phyloP scores from a whole-genome alignment of 2,888 invertebrate genomes.

The Philereme transversata region DNA sequence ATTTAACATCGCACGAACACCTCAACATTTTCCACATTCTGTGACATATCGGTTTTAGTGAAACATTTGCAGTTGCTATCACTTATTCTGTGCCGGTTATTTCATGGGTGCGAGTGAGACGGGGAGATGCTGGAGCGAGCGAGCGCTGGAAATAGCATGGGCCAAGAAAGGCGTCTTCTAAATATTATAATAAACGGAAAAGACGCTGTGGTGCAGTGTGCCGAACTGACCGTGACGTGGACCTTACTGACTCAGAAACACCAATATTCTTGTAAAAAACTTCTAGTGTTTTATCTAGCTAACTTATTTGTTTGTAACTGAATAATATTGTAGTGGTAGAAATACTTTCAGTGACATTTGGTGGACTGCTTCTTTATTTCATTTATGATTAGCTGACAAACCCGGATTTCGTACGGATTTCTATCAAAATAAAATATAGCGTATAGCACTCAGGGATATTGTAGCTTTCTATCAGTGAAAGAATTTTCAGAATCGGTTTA shows the following conservation, averaged over 20 bases:
- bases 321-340: no score
- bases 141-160: constrained; percentile 83
- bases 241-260: constrained; percentile 55
- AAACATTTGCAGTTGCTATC: not conserved
- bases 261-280: constrained; percentile 25
- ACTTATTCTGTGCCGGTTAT: constrained; percentile 13
- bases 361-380: no score
- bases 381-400: no score
- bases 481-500: no score
- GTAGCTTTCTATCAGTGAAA: no score
- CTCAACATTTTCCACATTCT: not conserved
- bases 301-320: no score
- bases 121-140: constrained; percentile 66
- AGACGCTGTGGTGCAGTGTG: constrained; percentile 82
- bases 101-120: constrained; percentile 56
- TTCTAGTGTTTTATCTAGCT: not conserved
- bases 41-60: not conserved
- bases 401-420: no score
- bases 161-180: constrained; percentile 86
- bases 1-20: not conserved
- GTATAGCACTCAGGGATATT: no score
- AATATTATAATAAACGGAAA: constrained; percentile 84
- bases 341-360: no score
- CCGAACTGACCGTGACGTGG: constrained; percentile 73
- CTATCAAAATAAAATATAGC: no score